Percentiles rank a stretch among this genome's conserved stretches.
phyloP scores from a whole-genome alignment of 2,888 invertebrate species.

The Lasioglossum pauxillum region DNA sequence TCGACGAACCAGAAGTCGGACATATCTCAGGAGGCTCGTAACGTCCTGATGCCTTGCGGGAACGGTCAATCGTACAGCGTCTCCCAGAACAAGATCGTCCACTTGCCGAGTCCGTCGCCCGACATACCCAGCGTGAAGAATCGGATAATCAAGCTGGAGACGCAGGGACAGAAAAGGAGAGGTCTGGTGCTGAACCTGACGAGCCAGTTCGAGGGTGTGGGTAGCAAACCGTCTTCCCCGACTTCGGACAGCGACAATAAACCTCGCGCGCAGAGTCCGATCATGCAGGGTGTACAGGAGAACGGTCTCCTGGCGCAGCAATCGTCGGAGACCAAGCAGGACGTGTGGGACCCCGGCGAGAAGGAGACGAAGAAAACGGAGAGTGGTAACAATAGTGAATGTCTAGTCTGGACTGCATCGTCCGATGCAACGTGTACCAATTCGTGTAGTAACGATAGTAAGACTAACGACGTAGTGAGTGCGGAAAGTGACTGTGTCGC shows the following conservation, averaged over 20 bases:
- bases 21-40: conserved; percentile 88
- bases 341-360: conserved; percentile 90
- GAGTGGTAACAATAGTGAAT: conserved; percentile 77
- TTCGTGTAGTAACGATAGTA: conserved; percentile 79
- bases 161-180: conserved; percentile 84
- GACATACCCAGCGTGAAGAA: conserved; percentile 85
- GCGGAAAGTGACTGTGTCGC: conserved; percentile 67
- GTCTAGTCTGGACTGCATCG: conserved; percentile 85
- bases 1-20: conserved; percentile 82
- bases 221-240: conserved; percentile 83
- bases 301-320: conserved; percentile 51
- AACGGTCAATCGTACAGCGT: conserved; percentile 95
- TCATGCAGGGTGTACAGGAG: conserved; percentile 52
- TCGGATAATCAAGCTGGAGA: conserved; percentile 90
- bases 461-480: conserved; percentile 66
- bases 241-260: conserved; percentile 73
- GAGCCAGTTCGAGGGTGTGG: conserved; percentile 86
- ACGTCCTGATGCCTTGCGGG: conserved; percentile 93
- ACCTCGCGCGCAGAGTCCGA: conserved; percentile 59
- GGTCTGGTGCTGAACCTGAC: conserved; percentile 86
- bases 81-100: conserved; percentile 95
- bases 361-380: conserved; percentile 58
- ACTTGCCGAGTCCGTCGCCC: conserved; percentile 88
- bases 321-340: conserved; percentile 84
- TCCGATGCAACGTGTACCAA: conserved; percentile 80